A percentile compares a stretch with the other conserved stretches of the same genome.
These are phyloP conservation scores for Tortricodes alternella DNA, from an alignment of 2,888 invertebrate genomes.

Conservation along the genomic window DNA sequence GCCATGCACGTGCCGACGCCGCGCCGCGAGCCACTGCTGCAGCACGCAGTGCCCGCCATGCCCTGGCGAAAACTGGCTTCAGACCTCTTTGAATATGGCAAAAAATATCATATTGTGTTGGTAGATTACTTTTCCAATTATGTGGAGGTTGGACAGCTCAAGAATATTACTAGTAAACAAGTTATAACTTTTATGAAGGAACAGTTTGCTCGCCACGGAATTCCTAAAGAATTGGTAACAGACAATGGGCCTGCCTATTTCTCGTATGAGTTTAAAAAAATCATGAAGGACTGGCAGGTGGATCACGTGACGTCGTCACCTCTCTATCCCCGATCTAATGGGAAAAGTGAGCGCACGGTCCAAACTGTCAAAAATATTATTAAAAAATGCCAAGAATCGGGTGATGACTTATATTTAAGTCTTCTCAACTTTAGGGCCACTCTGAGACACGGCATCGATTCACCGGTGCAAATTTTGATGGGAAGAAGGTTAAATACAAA, in stretches of 20 bases:
- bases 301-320: constrained; percentile 27
- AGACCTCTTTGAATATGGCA: not conserved
- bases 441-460: no score
- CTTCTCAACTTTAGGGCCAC: not conserved
- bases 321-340: constrained; percentile 20
- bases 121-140: constrained; percentile 26
- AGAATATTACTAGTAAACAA: not conserved
- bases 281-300: constrained; percentile 22
- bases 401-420: not conserved
- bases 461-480: constrained; percentile 3
- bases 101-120: constrained; percentile 13
- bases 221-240: constrained; percentile 24
- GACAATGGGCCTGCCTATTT: constrained; percentile 27
- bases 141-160: constrained; percentile 25
- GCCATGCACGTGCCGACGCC: constrained; percentile 29
- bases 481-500: constrained; percentile 1
- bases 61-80: constrained; percentile 1
- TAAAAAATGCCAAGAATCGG: not conserved
- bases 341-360: constrained; percentile 15
- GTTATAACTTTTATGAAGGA: constrained; percentile 19
- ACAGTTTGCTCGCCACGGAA: constrained; percentile 29
- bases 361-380: not conserved
- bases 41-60: not conserved
- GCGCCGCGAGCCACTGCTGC: constrained; percentile 33
- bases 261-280: constrained; percentile 24